A percentile compares a stretch with the other conserved stretches of the same genome.
Evolutionary conservation across 1,140 invertebrate genomes (phyloP).

Genomic region (Leptopilina clavipes): DNA sequence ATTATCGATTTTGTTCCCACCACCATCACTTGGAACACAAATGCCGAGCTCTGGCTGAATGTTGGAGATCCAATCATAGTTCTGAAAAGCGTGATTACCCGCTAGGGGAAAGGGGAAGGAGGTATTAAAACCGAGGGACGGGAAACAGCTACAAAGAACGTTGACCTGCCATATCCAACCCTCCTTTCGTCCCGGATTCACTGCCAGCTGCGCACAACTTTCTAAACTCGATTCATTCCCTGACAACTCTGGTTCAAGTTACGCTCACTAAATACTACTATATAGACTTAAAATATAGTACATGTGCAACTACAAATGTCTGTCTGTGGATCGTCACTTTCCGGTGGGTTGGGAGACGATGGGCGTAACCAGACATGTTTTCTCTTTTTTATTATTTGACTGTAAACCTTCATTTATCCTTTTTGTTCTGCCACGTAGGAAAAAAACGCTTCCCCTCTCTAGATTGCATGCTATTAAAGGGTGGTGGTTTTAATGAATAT

Average conservation of each 20-base stretch:
- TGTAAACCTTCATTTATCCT: neutral
- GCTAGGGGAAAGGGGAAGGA: constrained; percentile 10
- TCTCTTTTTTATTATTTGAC: neutral
- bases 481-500: too few relatives aligned
- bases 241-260: constrained; percentile 55
- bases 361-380: neutral
- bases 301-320: neutral
- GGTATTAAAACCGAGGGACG: neutral
- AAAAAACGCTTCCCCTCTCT: neutral
- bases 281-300: constrained; percentile 43
- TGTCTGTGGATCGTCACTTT: constrained; percentile 8
- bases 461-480: too few relatives aligned
- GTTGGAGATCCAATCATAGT: constrained; percentile 25
- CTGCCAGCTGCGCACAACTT: constrained; percentile 63
- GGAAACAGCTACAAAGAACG: constrained; percentile 46
- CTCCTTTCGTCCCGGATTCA: constrained; percentile 47
- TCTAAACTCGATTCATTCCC: constrained; percentile 60
- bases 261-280: constrained; percentile 42
- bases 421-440: neutral
- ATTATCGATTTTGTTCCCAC: constrained; percentile 44
- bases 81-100: constrained; percentile 32
- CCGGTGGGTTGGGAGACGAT: neutral
- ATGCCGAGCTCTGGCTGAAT: constrained; percentile 15
- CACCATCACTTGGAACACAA: constrained; percentile 33
- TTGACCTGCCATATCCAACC: constrained; percentile 48